Evolutionary conservation across 2,113 vertebrate species (phyloP), one percentile per base, ranked within the genome.

Genomic region (Cercocebus atys): DNA sequence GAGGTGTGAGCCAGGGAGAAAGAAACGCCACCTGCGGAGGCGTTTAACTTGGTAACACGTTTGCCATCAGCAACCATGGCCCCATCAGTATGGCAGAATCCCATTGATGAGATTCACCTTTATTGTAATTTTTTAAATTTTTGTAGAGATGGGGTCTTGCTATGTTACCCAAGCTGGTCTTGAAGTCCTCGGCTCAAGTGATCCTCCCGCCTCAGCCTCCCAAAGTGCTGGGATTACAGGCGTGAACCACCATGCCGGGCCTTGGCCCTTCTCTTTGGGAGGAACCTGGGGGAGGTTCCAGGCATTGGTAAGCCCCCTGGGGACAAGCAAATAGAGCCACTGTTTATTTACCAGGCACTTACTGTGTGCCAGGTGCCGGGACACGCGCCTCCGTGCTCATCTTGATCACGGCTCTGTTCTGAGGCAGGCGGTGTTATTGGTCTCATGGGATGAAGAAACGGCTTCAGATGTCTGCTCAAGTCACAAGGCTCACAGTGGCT

Each of bases 381-480:
- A 20, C n/a, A 0, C 1, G 6, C 30, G 38, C 32, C 43, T 8
- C 17, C 14, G 17, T 0, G n/a, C 8, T 2, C 20, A 27, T 20
- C 35, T 32, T 22, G n/a, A 5, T 50, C 73, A 8, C 22, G 66
- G 17, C 13, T 0, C 11, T 0, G 14, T 2, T 32, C 13, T 1
- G 68, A 20, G 50, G 52, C 8, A 16, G 14, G 11, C n/a, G 12
- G n/a, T 4, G 7, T 5, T 20, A 23, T 0, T 1, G 35, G 55
- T 30, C 45, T 18, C 30, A 10, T 5, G 22, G 75, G 27, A 13
- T 68, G 64, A 32, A n/a, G 32, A 22, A 18, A 43, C 73, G 40
- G 50, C 38, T 30, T 14, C 2, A 16, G 16, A 17, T 3, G 4
- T 3, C 8, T 14, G 59, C 59, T 70, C 5, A 12, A 14, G 52